Evolutionary conservation across 2,113 vertebrate species (phyloP), one percentile per base, ranked within the genome.

Genomic region (Lycocorax pyrrhopterus): DNA sequence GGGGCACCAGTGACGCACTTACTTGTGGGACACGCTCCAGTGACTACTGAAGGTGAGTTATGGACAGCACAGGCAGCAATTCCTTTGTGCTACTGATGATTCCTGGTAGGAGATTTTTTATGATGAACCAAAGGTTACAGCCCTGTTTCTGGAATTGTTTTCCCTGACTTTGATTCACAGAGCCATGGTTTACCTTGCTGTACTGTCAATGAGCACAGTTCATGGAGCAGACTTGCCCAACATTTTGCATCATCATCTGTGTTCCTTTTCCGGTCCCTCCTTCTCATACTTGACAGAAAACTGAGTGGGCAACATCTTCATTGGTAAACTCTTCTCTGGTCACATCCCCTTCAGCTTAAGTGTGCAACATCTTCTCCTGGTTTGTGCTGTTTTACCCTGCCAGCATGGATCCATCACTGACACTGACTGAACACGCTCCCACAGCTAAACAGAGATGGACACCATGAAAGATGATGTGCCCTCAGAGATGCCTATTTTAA

Each of bases 191-290:
- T 79, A 29, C 78, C 49, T 76, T 0, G 0, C 49, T 69, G 49
- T 16, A 4, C 0, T 26, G 41, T 43, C 64, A 74, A 27, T 0
- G 0, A 86, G 51, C 30, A 53, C 32, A 46, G 27, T 37, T 66
- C 12, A 26, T 2, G 7, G 8, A 81, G 16, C 47, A 81, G 39
- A 74, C 20, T 32, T 84, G 41, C 55, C 43, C 73, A 90, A 25
- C 1, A 5, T 56, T 74, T 89, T 89, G 20, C 0, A 0, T 83
- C 76, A 84, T 35, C 10, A 3, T 16, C 49, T 80, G 8, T 35
- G 29, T 33, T 35, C 43, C 22, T 74, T 49, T 71, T 41, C 64
- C 69, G 32, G 25, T 60, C 10, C 11, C 16, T 53, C 29, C 37
- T 56, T 32, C 56, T 13, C 10, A 2, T 47, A 37, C 32, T 76